These are phyloP conservation scores for Arrhopalites spinosus DNA, from an alignment of 2,888 invertebrate species.

Conservation along the genomic window DNA sequence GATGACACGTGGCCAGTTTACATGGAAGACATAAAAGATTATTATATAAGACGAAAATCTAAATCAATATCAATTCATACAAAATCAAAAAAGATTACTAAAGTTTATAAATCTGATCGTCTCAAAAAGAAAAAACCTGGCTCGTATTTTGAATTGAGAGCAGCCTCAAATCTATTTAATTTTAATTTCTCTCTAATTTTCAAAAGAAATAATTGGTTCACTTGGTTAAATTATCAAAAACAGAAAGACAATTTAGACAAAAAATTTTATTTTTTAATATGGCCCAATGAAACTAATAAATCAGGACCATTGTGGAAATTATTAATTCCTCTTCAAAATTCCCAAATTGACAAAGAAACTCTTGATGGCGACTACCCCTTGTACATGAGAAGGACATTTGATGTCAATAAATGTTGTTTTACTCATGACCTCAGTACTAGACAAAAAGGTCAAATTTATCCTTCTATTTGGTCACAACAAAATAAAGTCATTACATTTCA, in stretches of 20 bases:
- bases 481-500: conserved; percentile 17
- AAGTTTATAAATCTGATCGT: not conserved
- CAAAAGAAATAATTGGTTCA: not conserved
- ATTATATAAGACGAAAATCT: not conserved
- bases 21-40: not conserved
- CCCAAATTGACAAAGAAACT: not conserved
- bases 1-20: not conserved
- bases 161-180: conserved; percentile 7
- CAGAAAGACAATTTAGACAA: not conserved
- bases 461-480: not conserved
- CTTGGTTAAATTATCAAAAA: conserved; percentile 24
- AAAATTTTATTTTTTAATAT: conserved; percentile 11
- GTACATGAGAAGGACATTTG: conserved; percentile 18
- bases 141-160: conserved; percentile 18
- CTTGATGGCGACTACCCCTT: conserved; percentile 22
- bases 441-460: not conserved
- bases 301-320: conserved; percentile 16
- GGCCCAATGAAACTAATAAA: conserved; percentile 7
- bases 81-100: not conserved
- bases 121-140: conserved; percentile 19
- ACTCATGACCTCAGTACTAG: not conserved
- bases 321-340: not conserved
- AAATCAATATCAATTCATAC: not conserved
- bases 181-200: conserved; percentile 26
- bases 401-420: conserved; percentile 5